Base-by-base conservation (phyloP, 2,797 vertebrate genomes). In the Borostomias antarcticus region DNA sequence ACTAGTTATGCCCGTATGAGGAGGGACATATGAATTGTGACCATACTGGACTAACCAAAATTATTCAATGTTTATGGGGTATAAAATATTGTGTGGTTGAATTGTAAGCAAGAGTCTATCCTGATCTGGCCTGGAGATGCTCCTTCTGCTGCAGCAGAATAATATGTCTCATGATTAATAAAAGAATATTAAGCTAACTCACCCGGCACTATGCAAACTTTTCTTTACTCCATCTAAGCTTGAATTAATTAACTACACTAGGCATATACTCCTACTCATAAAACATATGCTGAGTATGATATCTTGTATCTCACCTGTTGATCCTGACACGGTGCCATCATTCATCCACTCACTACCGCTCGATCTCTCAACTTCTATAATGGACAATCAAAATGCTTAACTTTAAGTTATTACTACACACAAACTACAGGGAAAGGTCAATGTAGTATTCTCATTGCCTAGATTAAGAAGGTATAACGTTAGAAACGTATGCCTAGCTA, bases 251-350 rank as follows among this genome's bases (percentile, higher is more conserved):
- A n/a, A 45, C 15, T 30, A 9, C 26, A 2, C 45, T 15, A 4
- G 11, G 25, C 8, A n/a, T 2, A 26, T 62, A 50, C 23, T 28
- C 26, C 5, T 29, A 47, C 9, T 19, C 17, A 19, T 7, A 8
- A 33, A 10, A 11, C 13, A 11, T 43, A 2, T 29, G 26, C 11
- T 11, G n/a, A 8, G 17, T 28, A 21, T 10, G 23, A 54, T 73
- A n/a, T n/a, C n/a, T n/a, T n/a, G n/a, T n/a, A n/a, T n/a, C 17
- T 45, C 53, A 93, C 91, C 89, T 88, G 83, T 25, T 11, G 52
- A 51, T 67, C 66, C 40, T 74, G 71, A 50, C 28, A n/a, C 4
- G 63, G 56, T 52, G 85, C 72, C 90, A 91, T 92, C 37, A 37
- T 59, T 54, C 37, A 69, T n/a, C 32, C 70, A 48, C 15, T 40